Base-by-base conservation (phyloP, 2,888 invertebrate genomes). In the Lasioglossum oenotherae region DNA sequence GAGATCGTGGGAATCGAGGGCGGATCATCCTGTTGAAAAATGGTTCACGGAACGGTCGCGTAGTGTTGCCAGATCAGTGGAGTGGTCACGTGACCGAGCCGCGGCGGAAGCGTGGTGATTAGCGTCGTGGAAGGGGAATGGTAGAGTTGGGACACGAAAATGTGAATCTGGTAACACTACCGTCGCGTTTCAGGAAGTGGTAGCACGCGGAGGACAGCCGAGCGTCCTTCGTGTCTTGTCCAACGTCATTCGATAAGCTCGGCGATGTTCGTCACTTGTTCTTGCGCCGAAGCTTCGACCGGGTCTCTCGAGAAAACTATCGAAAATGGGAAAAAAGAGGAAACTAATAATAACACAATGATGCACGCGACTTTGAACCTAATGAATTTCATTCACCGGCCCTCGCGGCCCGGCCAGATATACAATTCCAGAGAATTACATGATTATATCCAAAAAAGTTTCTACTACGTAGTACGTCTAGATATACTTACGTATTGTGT, bases 401-500 rank as follows among this genome's bases (percentile, higher is more conserved):
- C 88, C 74, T 74, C 81, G 84, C 81, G 73, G 89, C 82, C 71
- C 76, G 85, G 78, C 44, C 79, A 82, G 86, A 77, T 87, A 88
- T 86, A 89, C 87, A 88, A 89, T 80, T 91, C 80, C 87, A 89
- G 78, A 53, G 81, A 44, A 88, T 90, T 91, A 90, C 85, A 87
- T 74, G 88, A 88, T 87, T 90, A 91, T 87, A 86, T 91, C 90
- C 88, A 86, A 76, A 78, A 87, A 93, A 91, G 88, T 93, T 93
- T 94, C 92, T 93, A 93, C 92, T 93, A 89, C 87, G 89, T 93
- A 93, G 92, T 91, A 91, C 92, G 91, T 92, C 91, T 93, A 92
- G 92, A 91, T 92, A 91, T 90, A 92, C 89, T 83, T 90, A 88
- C 88, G 88, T 92, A 92, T 91, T 90, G 91, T 91, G 91, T 91